phyloP scores from a whole-genome alignment of 2,888 invertebrate genomes.

The Archips xylosteana region DNA sequence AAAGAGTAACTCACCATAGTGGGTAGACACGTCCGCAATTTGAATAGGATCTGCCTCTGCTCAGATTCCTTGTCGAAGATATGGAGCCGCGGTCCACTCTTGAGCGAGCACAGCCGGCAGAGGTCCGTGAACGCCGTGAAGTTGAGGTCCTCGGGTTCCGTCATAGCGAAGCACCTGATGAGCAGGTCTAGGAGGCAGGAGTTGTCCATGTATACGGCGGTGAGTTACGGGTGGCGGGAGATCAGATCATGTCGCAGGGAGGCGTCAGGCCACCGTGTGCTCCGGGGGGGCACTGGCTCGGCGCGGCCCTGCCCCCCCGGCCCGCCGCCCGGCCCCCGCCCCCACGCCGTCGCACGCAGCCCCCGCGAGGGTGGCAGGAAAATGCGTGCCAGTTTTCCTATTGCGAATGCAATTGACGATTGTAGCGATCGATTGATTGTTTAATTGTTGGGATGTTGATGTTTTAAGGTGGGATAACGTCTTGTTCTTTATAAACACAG shows the following conservation, averaged over 20 bases:
- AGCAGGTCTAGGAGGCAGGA: conserved; percentile 86
- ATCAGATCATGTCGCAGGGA: conserved; percentile 81
- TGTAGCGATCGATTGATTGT: conserved; percentile 42
- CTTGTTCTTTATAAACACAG: background rate
- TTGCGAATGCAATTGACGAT: conserved; percentile 69
- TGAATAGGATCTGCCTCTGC: conserved; percentile 89
- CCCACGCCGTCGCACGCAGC: conserved; percentile 55
- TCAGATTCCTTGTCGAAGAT: conserved; percentile 90
- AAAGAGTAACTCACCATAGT: conserved; percentile 86
- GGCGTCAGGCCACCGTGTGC: conserved; percentile 83
- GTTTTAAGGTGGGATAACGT: background rate
- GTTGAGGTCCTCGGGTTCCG: conserved; percentile 89
- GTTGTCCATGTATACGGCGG: conserved; percentile 85
- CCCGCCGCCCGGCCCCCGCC: conserved; percentile 55
- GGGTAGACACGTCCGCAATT: conserved; percentile 89
- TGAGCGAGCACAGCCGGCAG: conserved; percentile 89
- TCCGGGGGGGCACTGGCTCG: conserved; percentile 78
- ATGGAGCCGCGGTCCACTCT: conserved; percentile 88
- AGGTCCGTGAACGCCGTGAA: conserved; percentile 89
- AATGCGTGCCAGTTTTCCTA: conserved; percentile 80
- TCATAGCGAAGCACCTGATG: conserved; percentile 86
- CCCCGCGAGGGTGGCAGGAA: conserved; percentile 66
- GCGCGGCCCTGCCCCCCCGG: conserved; percentile 57
- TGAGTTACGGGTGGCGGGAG: conserved; percentile 78
- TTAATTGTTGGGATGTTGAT: conserved; percentile 11